phyloP scores from a whole-genome alignment of 2,888 invertebrate genomes.

The Stenoptilia bipunctidactyla region DNA sequence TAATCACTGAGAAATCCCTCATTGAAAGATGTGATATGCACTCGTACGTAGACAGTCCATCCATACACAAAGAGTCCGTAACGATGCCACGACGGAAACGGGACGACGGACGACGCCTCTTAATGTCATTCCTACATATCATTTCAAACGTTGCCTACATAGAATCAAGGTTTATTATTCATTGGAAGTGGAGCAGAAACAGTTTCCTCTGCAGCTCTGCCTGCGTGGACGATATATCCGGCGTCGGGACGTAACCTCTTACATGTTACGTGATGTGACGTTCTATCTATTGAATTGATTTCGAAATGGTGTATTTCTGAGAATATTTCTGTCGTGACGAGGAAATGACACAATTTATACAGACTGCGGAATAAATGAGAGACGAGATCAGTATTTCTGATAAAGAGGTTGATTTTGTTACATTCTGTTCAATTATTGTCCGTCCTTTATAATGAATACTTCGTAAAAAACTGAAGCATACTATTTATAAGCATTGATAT shows the following conservation, averaged over 20 bases:
- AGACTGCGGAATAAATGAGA: constrained; percentile 4
- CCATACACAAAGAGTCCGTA: constrained; percentile 21
- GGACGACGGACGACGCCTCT: constrained; percentile 33
- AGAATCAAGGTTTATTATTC: background rate
- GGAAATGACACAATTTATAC: constrained; percentile 7
- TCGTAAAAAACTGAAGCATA: too few relatives aligned
- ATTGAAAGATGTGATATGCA: background rate
- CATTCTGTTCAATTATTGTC: too few relatives aligned
- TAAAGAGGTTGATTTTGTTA: too few relatives aligned
- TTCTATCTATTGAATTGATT: too few relatives aligned
- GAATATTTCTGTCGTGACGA: background rate
- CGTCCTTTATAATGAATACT: too few relatives aligned
- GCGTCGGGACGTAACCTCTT: too few relatives aligned
- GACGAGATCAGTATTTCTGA: too few relatives aligned
- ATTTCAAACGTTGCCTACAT: background rate
- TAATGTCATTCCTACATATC: constrained; percentile 14
- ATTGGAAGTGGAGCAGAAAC: background rate
- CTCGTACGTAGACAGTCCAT: background rate
- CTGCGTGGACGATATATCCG: background rate
- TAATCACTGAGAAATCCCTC: too few relatives aligned
- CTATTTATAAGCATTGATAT: too few relatives aligned
- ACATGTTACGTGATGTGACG: too few relatives aligned
- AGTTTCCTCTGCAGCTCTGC: background rate
- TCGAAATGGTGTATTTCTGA: too few relatives aligned
- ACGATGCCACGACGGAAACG: constrained; percentile 50